Conservation (phyloP, 2,888 invertebrate genomes). For the Dynastes tityus region DNA sequence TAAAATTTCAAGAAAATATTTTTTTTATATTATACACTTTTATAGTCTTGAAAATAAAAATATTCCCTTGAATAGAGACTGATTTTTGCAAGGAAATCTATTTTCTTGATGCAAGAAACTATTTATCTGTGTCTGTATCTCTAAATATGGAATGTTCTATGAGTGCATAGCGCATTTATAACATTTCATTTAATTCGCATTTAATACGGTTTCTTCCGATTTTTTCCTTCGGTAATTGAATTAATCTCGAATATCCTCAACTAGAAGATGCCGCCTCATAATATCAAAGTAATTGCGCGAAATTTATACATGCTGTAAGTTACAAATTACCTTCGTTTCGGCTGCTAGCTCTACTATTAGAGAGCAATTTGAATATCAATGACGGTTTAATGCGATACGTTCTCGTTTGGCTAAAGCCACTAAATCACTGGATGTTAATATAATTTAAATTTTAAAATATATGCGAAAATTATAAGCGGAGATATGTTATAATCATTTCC, state of each 20-base stretch:
- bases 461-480: neutral
- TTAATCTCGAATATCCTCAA: neutral
- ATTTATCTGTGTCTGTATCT: too few relatives aligned
- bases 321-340: conserved; percentile 16
- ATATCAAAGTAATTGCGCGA: conserved; percentile 6
- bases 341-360: conserved; percentile 5
- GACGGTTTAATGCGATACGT: neutral
- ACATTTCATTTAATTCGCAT: neutral
- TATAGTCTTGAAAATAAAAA: too few relatives aligned
- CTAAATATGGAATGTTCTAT: too few relatives aligned
- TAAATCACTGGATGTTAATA: neutral
- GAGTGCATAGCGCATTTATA: neutral
- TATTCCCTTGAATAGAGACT: too few relatives aligned
- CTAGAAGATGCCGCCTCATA: conserved; percentile 12
- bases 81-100: too few relatives aligned
- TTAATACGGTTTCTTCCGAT: neutral
- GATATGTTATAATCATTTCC: neutral
- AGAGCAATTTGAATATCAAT: conserved; percentile 17
- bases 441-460: conserved; percentile 18
- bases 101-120: too few relatives aligned
- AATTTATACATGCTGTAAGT: conserved; percentile 21
- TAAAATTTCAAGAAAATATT: too few relatives aligned
- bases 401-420: neutral
- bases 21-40: too few relatives aligned
- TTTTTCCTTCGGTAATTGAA: neutral